Base-by-base conservation (phyloP, 2,888 invertebrate species). In the Plagodis dolabraria region DNA sequence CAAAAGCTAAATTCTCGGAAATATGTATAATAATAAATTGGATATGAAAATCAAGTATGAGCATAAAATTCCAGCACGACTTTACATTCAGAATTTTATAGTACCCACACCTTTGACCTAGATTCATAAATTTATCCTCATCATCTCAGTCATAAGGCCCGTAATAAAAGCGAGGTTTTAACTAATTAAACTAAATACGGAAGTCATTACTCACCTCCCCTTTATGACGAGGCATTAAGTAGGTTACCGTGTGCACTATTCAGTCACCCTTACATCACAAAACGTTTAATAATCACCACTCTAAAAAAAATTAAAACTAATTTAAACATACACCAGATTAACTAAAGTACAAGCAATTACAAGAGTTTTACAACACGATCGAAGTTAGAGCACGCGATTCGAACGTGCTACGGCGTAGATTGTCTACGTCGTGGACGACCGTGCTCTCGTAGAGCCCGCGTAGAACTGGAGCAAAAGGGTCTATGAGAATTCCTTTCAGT, bases 361-460 rank as follows among this genome's bases (percentile, higher is more conserved):
- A 45, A 43, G 54, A 48, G 35, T 53, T 60, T 45, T 49, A 35
- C 42, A 58, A 54, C 49, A 50, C 60, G 54, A 54, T 51, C 50
- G 51, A 57, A 64, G 67, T 64, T 62, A 38, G n/a, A 12, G 44
- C 60, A 60, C 65, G 56, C 61, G 63, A 63, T 50, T 7, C 45
- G n/a, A 45, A 38, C 43, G 12, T 64, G 72, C 77, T 77, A 76
- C 71, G 72, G 58, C 71, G 52, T 60, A 79, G 75, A 54, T 53
- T 63, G 22, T 69, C 83, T 85, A 83, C 86, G 80, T 69, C 86
- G 87, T 87, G 88, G 87, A 74, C 85, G 85, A 77, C 86, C 80
- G 82, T 68, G 57, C 86, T 72, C 76, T 74, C 75, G 80, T 80
- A 85, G 81, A 83, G 78, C 74, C 71, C 85, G 83, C 85, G 84